Conservation (phyloP, 2,113 vertebrate species). For the Rhinolophus ferrumequinum region DNA sequence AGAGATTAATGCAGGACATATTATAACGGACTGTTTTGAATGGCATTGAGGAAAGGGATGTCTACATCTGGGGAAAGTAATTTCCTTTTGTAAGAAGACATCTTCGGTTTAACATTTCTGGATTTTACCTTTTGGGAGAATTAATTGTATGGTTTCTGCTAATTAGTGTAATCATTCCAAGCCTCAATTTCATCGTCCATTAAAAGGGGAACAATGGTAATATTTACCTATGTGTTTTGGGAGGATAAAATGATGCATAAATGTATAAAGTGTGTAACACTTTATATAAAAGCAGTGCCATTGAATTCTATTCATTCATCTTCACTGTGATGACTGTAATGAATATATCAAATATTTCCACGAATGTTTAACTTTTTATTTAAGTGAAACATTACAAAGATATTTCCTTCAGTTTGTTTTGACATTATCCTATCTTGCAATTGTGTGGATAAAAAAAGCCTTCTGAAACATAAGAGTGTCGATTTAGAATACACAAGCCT, state of each 20-base stretch:
- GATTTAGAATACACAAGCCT: not conserved
- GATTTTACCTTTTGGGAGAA: slow-evolving; percentile 8
- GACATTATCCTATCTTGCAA: not conserved
- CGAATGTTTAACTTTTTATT: slow-evolving; percentile 29
- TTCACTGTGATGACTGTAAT: not conserved
- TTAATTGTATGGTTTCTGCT: not conserved
- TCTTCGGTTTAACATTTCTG: not conserved
- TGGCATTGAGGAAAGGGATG: not conserved
- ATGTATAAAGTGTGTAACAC: not conserved
- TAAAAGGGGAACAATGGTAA: not conserved
- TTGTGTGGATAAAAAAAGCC: not conserved
- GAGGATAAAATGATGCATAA: not conserved
- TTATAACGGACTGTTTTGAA: not conserved
- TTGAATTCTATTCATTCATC: not conserved
- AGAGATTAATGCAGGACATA: not conserved
- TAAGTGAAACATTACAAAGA: slow-evolving; percentile 2
- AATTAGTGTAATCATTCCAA: not conserved
- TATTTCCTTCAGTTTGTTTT: not conserved
- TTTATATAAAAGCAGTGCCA: not conserved
- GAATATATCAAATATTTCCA: slow-evolving; percentile 34
- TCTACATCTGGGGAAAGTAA: not conserved
- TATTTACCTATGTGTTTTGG: not conserved
- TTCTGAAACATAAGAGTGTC: not conserved
- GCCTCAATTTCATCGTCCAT: not conserved
- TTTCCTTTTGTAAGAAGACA: not conserved